phyloP scores from a whole-genome alignment of 2,797 vertebrate species.

The Philypnodon macrostomus region DNA sequence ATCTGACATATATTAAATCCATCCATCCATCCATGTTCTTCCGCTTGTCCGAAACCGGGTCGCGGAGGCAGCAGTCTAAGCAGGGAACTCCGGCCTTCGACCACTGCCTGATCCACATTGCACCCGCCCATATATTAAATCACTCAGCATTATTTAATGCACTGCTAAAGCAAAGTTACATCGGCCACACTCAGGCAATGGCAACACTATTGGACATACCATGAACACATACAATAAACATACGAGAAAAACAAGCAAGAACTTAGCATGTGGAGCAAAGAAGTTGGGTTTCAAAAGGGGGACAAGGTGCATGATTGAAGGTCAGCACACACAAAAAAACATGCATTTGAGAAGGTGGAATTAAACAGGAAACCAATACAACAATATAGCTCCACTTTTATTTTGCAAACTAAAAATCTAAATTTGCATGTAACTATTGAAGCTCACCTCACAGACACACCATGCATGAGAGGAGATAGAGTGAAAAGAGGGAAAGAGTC shows the following conservation, averaged over 20 bases:
- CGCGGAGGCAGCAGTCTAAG: too few species aligned
- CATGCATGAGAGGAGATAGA: conserved; percentile 36
- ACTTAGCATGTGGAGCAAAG: conserved; percentile 46
- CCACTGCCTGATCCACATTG: too few species aligned
- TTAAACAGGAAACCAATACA: too few species aligned
- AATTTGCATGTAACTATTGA: conserved; percentile 56
- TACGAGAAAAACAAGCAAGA: conserved; percentile 35
- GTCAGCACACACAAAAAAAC: too few species aligned
- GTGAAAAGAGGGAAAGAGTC: conserved; percentile 49
- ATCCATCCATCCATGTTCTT: too few species aligned
- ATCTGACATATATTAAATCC: conserved; percentile 67
- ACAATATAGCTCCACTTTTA: too few species aligned
- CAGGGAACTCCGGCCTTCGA: too few species aligned
- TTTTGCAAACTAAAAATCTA: too few species aligned
- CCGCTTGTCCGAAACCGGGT: too few species aligned
- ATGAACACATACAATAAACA: conserved; percentile 11
- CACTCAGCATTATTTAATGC: conserved; percentile 47
- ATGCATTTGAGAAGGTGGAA: too few species aligned
- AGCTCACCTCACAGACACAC: conserved; percentile 36
- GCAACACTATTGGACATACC: conserved; percentile 41
- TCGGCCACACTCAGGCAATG: conserved; percentile 49
- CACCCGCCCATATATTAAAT: too few species aligned
- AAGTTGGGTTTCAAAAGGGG: conserved; percentile 42
- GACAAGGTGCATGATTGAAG: too few species aligned
- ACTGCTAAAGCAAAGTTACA: conserved; percentile 46